Percentiles rank a stretch among this genome's conserved stretches.
phyloP scores from a whole-genome alignment of 2,113 vertebrate genomes.

The Orcinus orca region DNA sequence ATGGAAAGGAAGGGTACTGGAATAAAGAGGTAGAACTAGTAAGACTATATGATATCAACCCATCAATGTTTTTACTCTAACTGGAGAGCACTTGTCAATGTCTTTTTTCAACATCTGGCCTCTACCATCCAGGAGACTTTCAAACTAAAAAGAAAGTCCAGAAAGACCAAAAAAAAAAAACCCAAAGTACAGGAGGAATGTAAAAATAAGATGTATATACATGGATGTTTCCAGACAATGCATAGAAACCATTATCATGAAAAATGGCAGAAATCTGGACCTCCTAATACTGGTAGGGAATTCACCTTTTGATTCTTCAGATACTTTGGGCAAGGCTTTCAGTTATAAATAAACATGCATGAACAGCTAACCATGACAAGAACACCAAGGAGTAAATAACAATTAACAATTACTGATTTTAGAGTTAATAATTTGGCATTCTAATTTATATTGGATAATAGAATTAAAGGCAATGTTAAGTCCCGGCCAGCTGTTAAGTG shows the following conservation, averaged over 20 bases:
- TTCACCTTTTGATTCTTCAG: background rate
- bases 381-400: background rate
- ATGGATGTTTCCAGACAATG: background rate
- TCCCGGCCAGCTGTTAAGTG: background rate
- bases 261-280: background rate
- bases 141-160: background rate
- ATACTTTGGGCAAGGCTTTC: background rate
- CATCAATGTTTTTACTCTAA: background rate
- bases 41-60: background rate
- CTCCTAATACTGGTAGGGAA: background rate
- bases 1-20: background rate
- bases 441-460: background rate
- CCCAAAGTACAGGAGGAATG: background rate
- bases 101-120: background rate
- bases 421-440: background rate
- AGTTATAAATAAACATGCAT: background rate
- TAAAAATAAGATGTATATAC: background rate
- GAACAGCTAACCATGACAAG: background rate
- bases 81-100: background rate
- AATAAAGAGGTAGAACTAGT: background rate
- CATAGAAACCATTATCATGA: background rate
- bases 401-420: background rate
- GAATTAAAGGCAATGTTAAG: background rate
- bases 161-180: background rate
- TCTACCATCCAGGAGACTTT: background rate